Conservation (phyloP, 2,113 vertebrate genomes). For the Theropithecus gelada region DNA sequence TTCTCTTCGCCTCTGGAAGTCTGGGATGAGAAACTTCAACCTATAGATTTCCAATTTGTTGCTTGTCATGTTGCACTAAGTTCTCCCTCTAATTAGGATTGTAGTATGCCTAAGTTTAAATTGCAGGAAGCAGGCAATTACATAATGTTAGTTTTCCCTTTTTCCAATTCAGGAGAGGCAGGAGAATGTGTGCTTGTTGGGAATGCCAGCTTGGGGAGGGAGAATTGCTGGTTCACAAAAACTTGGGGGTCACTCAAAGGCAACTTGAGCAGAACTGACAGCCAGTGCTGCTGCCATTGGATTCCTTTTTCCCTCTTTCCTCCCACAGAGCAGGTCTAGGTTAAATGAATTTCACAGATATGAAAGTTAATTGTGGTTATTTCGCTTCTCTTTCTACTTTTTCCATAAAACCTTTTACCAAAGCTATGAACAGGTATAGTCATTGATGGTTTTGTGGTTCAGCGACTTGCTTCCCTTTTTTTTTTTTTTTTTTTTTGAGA, state of each 20-base stretch:
- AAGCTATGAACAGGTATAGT: neutral
- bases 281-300: neutral
- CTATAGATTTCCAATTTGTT: constrained; percentile 60
- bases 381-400: neutral
- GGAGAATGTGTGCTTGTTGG: neutral
- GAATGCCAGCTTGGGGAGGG: neutral
- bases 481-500: neutral
- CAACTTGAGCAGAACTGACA: neutral
- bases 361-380: neutral
- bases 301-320: neutral
- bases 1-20: neutral
- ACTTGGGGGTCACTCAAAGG: neutral
- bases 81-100: constrained; percentile 62
- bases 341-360: constrained; percentile 28
- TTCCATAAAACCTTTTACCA: neutral
- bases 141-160: constrained; percentile 40
- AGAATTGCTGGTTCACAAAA: neutral
- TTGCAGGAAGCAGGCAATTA: constrained; percentile 50
- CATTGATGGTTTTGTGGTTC: neutral
- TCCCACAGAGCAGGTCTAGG: neutral
- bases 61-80: constrained; percentile 24
- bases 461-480: neutral
- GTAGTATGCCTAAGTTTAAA: constrained; percentile 51
- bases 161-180: neutral
- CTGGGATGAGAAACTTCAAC: constrained; percentile 23